Base-by-base conservation (phyloP, 2,113 vertebrate species). In the Ivindomyrus marchei region DNA sequence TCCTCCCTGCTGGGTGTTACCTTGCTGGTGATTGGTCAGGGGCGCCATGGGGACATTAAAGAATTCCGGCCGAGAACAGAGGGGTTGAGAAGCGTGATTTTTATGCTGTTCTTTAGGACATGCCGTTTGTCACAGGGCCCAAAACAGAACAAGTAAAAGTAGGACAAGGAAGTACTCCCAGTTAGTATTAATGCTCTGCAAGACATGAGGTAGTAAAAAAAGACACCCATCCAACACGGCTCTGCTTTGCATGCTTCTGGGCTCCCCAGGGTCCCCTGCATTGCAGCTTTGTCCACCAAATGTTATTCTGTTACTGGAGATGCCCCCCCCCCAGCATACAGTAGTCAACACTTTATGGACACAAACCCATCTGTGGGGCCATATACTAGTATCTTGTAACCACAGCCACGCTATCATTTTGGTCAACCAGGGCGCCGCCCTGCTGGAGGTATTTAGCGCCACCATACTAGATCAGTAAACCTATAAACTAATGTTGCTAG, bases 141-240 rank as follows among this genome's bases (percentile, higher is more conserved):
- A 85, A 88, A 87, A 21, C 36, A n/a, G 62, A 53, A 89, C 62
- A 49, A 88, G 80, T 87, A 89, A 50, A 66, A 46, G 74, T 62
- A 45, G 90, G 80, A 88, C 80, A 39, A 39, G 85, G 15, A 85
- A 21, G 66, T 88, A 90, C 47, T 85, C 45, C 74, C 42, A 90
- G 93, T 95, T 94, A 94, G 92, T 93, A 88, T 45, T 91, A 89
- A 90, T 42, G 84, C 84, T 88, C 90, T 89, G 92, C 84, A 58
- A 92, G 89, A 92, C 90, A 89, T 4, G 47, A 85, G 88, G 85
- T 89, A 88, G 84, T 92, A 77, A 93, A 91, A 91, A 89, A n/a
- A 92, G 5, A 47, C 90, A 91, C 84, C 90, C 52, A 66, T 42
- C 24, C 13, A 24, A 83, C 45, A 39, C 10, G 62, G 89, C 88